Conservation (phyloP, 2,797 vertebrate species). For the Sebastes steindachneri region DNA sequence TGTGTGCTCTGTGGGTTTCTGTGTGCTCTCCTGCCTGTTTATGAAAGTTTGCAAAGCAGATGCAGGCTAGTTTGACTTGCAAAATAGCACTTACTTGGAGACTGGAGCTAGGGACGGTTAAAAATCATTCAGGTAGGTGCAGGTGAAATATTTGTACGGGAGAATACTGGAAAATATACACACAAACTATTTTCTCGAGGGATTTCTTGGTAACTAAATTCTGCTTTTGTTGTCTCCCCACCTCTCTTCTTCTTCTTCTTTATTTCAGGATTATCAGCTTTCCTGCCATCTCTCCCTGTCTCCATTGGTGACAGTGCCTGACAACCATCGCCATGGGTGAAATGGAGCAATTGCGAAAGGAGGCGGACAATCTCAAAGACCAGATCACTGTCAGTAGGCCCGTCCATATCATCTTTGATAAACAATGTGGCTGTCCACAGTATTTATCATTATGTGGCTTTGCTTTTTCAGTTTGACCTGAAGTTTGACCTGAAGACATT, state of each 20-base stretch:
- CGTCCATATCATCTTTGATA: conserved; percentile 53
- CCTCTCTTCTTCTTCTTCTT: neutral
- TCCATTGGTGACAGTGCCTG: conserved; percentile 66
- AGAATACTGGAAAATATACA: neutral
- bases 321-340: conserved; percentile 89
- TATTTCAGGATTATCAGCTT: conserved; percentile 57
- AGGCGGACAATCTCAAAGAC: conserved; percentile 94
- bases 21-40: conserved; percentile 43
- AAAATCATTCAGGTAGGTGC: conserved; percentile 24
- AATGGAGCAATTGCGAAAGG: conserved; percentile 95
- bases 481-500: neutral
- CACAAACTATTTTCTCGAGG: neutral
- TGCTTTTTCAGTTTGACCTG: neutral
- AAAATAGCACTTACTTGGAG: conserved; percentile 75
- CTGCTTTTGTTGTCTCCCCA: neutral
- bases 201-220: neutral
- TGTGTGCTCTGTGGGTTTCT: conserved; percentile 52
- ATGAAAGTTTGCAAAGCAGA: conserved; percentile 84
- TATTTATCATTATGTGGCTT: neutral
- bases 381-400: conserved; percentile 92
- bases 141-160: conserved; percentile 12
- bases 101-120: conserved; percentile 21
- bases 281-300: conserved; percentile 64
- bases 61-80: conserved; percentile 83
- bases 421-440: neutral